Evolutionary conservation across 2,797 vertebrate genomes (phyloP), one percentile per base, ranked within the genome.

Genomic region (Coreius guichenoti): DNA sequence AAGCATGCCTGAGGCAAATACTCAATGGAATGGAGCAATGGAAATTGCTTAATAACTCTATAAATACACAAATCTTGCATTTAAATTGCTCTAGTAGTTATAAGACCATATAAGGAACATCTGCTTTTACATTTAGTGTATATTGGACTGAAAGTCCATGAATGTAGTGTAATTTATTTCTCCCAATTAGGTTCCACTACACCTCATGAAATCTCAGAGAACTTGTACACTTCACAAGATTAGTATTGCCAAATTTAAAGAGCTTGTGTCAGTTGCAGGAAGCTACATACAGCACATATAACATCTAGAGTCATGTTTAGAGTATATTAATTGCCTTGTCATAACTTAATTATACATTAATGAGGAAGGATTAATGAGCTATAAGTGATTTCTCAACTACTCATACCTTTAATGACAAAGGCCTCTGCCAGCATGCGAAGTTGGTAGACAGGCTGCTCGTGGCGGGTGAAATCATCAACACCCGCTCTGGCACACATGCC

Each of bases 401-500:
- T 83, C 47, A 5, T 96, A 99, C 98, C 98, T 98, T 99, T 99
- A 89, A 99, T 97, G 89, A 98, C 95, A 0, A 97, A 97, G 2
- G 97, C 97, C 93, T 99, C 98, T 0, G 98, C 94, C 90, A 99
- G 91, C 91, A 99, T 94, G 47, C 98, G 96, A 88, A 99, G 95
- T 91, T 96, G 91, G 86, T 99, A 99, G 81, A 96, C 91, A 0
- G 97, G 98, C 89, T 97, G 95, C 75, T 95, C 95, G 8, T 97
- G 96, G 82, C 94, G 88, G 0, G 95, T 95, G 72, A 99, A 92
- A 86, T 97, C 96, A 65, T 99, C 98, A 29, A 99, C 95, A 56
- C 97, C 96, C 9, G 97, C 96, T 87, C 94, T 95, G 3, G 96
- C 97, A 26, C 98, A 99, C 98, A 99, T 98, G 88, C 98, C 98